These are phyloP conservation scores for Fukomys damarensis DNA, from an alignment of 2,113 vertebrate species.

Conservation along the genomic window DNA sequence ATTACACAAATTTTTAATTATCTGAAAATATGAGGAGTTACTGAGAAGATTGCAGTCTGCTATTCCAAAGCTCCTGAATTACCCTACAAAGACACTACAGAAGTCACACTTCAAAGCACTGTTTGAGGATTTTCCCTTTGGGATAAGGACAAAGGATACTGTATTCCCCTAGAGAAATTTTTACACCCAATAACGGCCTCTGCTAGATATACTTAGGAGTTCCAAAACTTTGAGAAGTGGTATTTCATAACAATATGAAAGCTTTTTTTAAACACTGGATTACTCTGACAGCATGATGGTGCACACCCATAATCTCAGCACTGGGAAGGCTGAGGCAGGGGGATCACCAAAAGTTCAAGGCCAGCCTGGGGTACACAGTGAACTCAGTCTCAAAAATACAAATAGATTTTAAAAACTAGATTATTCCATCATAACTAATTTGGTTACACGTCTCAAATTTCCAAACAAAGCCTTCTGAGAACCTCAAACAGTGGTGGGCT, in stretches of 20 bases:
- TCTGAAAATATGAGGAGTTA: not conserved
- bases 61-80: not conserved
- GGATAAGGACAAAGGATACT: not conserved
- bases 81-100: not conserved
- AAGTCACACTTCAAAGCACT: constrained; percentile 46
- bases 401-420: constrained; percentile 20
- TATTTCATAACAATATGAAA: not conserved
- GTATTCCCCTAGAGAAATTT: not conserved
- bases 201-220: not conserved
- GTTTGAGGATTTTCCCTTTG: not conserved
- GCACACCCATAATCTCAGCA: not conserved
- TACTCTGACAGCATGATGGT: not conserved
- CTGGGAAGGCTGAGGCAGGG: not conserved
- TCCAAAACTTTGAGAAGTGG: constrained; percentile 38
- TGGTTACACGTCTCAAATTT: constrained; percentile 25
- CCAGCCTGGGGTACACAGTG: not conserved
- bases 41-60: constrained; percentile 14
- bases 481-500: not conserved
- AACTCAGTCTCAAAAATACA: not conserved
- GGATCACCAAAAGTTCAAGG: not conserved
- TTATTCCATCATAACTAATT: constrained; percentile 35
- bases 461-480: constrained; percentile 42
- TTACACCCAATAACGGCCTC: not conserved
- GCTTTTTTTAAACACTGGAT: constrained; percentile 45
- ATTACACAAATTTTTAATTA: constrained; percentile 31